These are phyloP conservation scores for Phoeniculus purpureus DNA, from an alignment of 2,797 vertebrate genomes.

Conservation along the genomic window DNA sequence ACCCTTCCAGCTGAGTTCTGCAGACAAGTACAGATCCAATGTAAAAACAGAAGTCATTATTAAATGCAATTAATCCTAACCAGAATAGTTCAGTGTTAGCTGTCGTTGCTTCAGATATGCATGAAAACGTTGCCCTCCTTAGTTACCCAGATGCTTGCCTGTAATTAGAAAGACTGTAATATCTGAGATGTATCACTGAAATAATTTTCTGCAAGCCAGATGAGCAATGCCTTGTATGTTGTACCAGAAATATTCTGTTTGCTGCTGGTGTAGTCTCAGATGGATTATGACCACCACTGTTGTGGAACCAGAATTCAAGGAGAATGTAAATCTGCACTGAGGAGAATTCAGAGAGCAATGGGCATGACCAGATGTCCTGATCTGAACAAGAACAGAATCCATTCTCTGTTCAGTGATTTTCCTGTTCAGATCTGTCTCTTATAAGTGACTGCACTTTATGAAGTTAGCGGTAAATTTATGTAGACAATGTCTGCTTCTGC, in stretches of 20 bases:
- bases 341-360: not conserved
- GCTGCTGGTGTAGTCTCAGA: not conserved
- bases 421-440: not conserved
- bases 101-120: not conserved
- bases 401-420: not conserved
- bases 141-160: not conserved
- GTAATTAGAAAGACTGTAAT: not conserved
- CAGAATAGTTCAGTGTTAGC: not conserved
- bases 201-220: not conserved
- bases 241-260: not conserved
- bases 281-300: rapidly evolving
- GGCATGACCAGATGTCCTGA: not conserved
- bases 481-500: not conserved
- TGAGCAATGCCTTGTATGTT: not conserved
- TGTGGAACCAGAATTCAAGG: not conserved
- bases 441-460: not conserved
- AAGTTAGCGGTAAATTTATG: not conserved
- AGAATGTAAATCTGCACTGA: not conserved
- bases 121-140: not conserved
- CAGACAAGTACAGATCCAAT: not conserved
- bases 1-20: not conserved
- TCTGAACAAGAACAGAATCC: not conserved
- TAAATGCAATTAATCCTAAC: not conserved
- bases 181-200: not conserved
- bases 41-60: not conserved